Conservation (phyloP, 2,888 invertebrate species). For the Merodon equestris region DNA sequence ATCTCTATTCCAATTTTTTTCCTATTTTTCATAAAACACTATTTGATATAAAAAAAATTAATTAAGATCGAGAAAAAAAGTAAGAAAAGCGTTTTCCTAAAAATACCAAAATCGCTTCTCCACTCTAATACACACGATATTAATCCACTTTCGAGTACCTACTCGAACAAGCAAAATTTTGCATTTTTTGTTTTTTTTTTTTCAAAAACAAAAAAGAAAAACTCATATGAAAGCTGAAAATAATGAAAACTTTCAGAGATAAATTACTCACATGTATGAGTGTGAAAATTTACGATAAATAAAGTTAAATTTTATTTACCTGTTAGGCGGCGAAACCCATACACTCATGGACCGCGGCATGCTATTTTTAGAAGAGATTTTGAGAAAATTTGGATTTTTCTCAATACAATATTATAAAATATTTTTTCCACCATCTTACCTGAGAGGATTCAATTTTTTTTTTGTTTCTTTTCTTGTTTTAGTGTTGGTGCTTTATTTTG, state of each 20-base stretch:
- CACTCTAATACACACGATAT: slow-evolving; percentile 1
- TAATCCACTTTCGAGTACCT: slow-evolving; percentile 47
- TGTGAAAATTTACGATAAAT: background rate
- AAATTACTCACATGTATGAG: slow-evolving; percentile 23
- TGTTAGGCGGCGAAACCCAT: slow-evolving; percentile 52
- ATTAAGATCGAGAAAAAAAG: slow-evolving; percentile 21
- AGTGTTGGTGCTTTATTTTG: slow-evolving; percentile 61
- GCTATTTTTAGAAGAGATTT: slow-evolving; percentile 50
- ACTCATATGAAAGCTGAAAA: too few relatives aligned
- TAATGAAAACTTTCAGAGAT: slow-evolving; percentile 30
- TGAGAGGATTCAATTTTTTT: slow-evolving; percentile 72
- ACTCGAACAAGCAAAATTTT: slow-evolving; percentile 42
- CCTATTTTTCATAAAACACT: background rate
- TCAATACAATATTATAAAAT: slow-evolving; percentile 27
- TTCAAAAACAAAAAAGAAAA: too few relatives aligned
- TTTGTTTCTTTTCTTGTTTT: background rate
- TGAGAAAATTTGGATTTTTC: slow-evolving; percentile 60
- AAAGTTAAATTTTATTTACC: slow-evolving; percentile 55
- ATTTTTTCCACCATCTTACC: slow-evolving; percentile 74
- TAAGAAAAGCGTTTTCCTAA: slow-evolving; percentile 36
- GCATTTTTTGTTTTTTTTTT: background rate
- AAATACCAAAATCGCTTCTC: slow-evolving; percentile 50
- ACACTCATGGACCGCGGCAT: slow-evolving; percentile 39
- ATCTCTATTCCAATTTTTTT: too few relatives aligned
- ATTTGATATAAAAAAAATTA: background rate